Base-by-base conservation (phyloP, 2,888 invertebrate genomes). In the Acanthoscelides obtectus region DNA sequence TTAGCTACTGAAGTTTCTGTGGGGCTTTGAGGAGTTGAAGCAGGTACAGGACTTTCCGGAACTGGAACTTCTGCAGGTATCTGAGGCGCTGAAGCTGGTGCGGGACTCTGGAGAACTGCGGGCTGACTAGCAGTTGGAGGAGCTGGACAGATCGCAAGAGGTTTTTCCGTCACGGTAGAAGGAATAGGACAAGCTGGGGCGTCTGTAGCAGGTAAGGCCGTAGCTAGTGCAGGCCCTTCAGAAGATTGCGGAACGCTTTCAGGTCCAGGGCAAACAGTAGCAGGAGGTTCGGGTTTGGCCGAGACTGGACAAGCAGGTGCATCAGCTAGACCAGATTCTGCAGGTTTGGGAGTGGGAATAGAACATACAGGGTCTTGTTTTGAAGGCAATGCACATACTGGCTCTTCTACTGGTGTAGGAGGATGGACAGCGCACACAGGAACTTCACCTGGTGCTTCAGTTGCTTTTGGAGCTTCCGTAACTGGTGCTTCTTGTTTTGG, bases 141-240 rank as follows among this genome's bases (percentile, higher is more conserved):
- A 45, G 45, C 45, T 12, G 45, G 5, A 45, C 45, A 45, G 3
- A 45, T 45, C 70, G 64, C 45, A 27, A 67, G 22, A 22, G 67
- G 66, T 20, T 71, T 45, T 70, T 65, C 68, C 1, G 22, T 22
- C 67, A 20, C 20, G 67, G 70, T 68, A 68, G 70, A 69, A 68
- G 64, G 17, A 69, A 65, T 70, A 69, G 71, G 22, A n/a, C 67
- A 64, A 20, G 70, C 66, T 69, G 67, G 25, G 25, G 20, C 68
- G 64, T 64, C 69, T 68, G 84, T 83, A 20, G 75, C 25, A 67
- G 68, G 72, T 25, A 72, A 67, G 68, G 74, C 72, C 66, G 71
- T 20, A n/a, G 71, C 70, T 64, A 77, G 68, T 6, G 76, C 73
- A 67, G 75, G 68, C 1, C 45, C 45, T 3, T 45, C 45, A 6